Evolutionary conservation across 1,140 invertebrate genomes (phyloP), one percentile per base, ranked within the genome.

Genomic region (Berghia stephanieae): DNA sequence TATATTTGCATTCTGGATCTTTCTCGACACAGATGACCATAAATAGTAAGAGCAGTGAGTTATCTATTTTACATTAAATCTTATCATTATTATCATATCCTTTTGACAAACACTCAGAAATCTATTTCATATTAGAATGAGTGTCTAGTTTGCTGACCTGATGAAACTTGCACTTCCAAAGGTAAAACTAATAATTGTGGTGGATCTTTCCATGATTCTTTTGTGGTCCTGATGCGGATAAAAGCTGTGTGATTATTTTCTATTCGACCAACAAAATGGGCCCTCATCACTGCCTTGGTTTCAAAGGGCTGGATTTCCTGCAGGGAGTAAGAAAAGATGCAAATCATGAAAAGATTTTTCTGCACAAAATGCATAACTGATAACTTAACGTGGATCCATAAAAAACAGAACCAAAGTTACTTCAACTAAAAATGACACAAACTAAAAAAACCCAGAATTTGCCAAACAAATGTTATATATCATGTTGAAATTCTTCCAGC

Each of bases 271-370:
- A 94, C 91, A 90, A 96, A 95, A 83, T 93, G 93, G 78, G 97
- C 93, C 86, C 93, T 93, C 90, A 98, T 97, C 63, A 99, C 92
- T 77, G 95, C 92, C 88, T 96, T 96, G 34, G 95, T 94, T 89
- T 95, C 92, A 90, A 94, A 96, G 71, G 97, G 95, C 80, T 95
- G 94, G 87, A 99, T 95, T 87, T 95, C 93, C 91, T 91, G 71
- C 13, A 82, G 84, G 52, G 42, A 18, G 75, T 36, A 69, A 36
- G 24, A 79, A 72, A 31, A 52, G 18, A n/a, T n/a, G n/a, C n/a
- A n/a, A n/a, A n/a, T n/a, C n/a, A n/a, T n/a, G n/a, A n/a, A n/a
- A n/a, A n/a, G n/a, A n/a, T n/a, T n/a, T n/a, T n/a, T n/a, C n/a
- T n/a, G n/a, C n/a, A n/a, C n/a, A n/a, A n/a, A n/a, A n/a, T n/a